Percentiles rank a stretch among this genome's conserved stretches.
Conservation (phyloP, 1,140 invertebrate species). For the Drosophila lini region DNA sequence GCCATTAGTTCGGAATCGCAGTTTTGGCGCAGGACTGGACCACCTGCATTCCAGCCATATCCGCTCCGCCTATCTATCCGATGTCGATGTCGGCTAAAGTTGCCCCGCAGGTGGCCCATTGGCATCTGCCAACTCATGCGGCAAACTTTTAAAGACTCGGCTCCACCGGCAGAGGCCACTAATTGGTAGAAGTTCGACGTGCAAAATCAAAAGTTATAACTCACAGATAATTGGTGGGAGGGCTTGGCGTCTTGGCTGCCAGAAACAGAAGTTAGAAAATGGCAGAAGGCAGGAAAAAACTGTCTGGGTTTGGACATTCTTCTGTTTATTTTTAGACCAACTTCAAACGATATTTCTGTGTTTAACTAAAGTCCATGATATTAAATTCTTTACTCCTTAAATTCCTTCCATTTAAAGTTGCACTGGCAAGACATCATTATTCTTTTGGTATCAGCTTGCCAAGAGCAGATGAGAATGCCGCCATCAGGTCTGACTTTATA, state of each 20-base stretch:
- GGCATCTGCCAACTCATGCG: constrained; percentile 43
- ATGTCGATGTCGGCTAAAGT: constrained; percentile 13
- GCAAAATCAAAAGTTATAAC: constrained; percentile 50
- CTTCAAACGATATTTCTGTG: background rate
- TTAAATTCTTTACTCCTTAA: background rate
- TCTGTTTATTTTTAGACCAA: background rate
- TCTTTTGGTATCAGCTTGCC: background rate
- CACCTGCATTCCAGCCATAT: constrained; percentile 28
- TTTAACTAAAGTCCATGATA: background rate
- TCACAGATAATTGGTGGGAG: constrained; percentile 31
- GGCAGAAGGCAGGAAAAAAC: background rate
- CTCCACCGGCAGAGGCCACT: constrained; percentile 22
- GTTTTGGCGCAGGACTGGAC: constrained; percentile 14
- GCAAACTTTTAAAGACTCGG: constrained; percentile 40
- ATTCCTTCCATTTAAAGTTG: background rate
- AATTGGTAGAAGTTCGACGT: constrained; percentile 50
- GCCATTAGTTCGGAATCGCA: constrained; percentile 63
- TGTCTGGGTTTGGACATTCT: background rate
- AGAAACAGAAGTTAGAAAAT: constrained; percentile 5
- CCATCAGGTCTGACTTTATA: constrained; percentile 44
- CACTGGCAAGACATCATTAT: constrained; percentile 3
- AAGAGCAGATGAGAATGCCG: constrained; percentile 12
- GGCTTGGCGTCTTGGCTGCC: background rate
- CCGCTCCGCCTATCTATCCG: constrained; percentile 15
- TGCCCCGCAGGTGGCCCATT: constrained; percentile 15